Base-by-base conservation (phyloP, 2,113 vertebrate genomes). In the Aviceda subcristata region DNA sequence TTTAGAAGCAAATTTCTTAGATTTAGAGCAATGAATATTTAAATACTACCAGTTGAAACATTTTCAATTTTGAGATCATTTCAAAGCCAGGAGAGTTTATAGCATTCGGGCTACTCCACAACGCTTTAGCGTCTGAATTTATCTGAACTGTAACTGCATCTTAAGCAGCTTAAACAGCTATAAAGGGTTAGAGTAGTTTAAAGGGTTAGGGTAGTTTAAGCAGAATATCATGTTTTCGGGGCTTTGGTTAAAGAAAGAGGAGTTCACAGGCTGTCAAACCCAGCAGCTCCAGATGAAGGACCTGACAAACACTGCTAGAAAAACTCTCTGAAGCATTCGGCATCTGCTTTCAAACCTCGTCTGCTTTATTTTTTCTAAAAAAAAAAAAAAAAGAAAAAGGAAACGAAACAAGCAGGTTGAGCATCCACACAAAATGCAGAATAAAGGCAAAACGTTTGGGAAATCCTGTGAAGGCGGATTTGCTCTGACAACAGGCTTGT, bases 1-100 rank as follows among this genome's bases (percentile, higher is more conserved):
- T 95, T 96, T 95, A 94, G 88, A 85, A 97, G 43, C 74, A 96
- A 95, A 64, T 95, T 94, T 81, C 91, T 91, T 83, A 96, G 95
- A 59, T 88, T 94, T 96, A 93, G 63, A 92, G 93, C 55, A 92
- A 88, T 88, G 81, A 96, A 91, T 96, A 94, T 95, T 97, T 96
- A 96, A 96, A 96, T 84, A 29, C 75, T 59, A 92, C 72, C 75
- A 24, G 71, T 81, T 96, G 91, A 96, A 94, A 77, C 83, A 59
- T 92, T 90, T 93, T 94, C 93, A 92, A 79, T 95, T 88, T 91
- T 46, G 78, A 92, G 89, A 90, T 94, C 15, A 85, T 88, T 94
- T 94, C 84, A 94, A 90, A 97, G 74, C 84, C 87, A 66, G 57
- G 62, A 30, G 68, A 68, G 53, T 95, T 95, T 78, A 68, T 7